Conservation (phyloP, 2,888 invertebrate genomes). For the Acanthosepion lycidas region DNA sequence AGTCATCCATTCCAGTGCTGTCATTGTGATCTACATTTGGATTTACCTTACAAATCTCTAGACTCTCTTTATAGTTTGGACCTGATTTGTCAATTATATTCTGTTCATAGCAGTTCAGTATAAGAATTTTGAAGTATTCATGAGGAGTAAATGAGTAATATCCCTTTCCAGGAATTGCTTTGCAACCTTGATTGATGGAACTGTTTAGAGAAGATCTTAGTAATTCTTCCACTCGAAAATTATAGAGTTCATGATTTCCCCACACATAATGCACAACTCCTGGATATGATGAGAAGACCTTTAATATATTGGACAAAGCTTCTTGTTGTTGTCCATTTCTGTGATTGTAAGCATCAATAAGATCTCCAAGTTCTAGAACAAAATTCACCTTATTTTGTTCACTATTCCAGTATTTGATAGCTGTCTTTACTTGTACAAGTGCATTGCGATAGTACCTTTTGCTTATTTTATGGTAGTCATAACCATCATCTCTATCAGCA, state of each 20-base stretch:
- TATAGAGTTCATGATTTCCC: conserved; percentile 76
- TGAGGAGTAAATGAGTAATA: conserved; percentile 70
- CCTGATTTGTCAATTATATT: conserved; percentile 62
- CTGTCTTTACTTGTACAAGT: conserved; percentile 66
- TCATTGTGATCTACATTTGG: conserved; percentile 69
- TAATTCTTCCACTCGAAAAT: conserved; percentile 68
- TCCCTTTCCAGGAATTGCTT: conserved; percentile 51
- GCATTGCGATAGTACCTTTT: conserved; percentile 72
- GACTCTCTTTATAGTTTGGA: conserved; percentile 62
- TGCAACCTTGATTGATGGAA: conserved; percentile 51
- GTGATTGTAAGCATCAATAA: conserved; percentile 73
- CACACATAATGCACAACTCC: conserved; percentile 67
- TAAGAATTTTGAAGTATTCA: conserved; percentile 66
- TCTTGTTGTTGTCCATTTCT: conserved; percentile 56
- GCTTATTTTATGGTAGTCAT: conserved; percentile 67
- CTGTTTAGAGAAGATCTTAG: conserved; percentile 58
- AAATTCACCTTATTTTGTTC: conserved; percentile 59
- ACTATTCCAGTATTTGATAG: conserved; percentile 68
- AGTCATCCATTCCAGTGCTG: conserved; percentile 63
- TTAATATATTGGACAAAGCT: conserved; percentile 65
- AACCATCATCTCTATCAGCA: conserved; percentile 73
- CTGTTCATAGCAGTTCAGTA: conserved; percentile 73
- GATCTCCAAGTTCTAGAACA: conserved; percentile 75
- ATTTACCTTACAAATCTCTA: conserved; percentile 63
- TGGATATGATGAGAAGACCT: conserved; percentile 59